These are phyloP conservation scores for Zygogramma bicolorata DNA, from an alignment of 2,888 invertebrate species.

Conservation along the genomic window DNA sequence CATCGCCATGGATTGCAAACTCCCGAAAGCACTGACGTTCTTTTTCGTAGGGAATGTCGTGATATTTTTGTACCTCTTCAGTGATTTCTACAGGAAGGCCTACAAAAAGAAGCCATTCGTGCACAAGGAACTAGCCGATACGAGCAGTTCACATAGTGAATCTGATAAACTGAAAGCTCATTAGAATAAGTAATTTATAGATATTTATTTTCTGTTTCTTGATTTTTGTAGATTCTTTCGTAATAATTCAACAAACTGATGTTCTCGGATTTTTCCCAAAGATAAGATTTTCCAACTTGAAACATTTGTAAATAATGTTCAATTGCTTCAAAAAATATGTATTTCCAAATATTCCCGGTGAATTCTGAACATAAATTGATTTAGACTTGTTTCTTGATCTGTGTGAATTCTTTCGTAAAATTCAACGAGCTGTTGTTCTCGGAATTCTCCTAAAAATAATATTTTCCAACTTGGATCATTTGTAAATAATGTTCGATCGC, in stretches of 20 bases:
- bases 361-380: no score
- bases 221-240: slow-evolving; percentile 10
- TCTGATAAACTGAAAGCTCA: slow-evolving; percentile 27
- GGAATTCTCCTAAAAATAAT: no score
- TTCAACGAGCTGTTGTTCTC: no score
- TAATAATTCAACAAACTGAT: background rate
- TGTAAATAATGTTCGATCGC: no score
- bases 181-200: slow-evolving; percentile 16
- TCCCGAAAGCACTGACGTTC: slow-evolving; percentile 77
- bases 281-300: no score
- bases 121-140: background rate
- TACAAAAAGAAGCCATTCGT: slow-evolving; percentile 48
- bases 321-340: no score
- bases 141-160: background rate
- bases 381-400: no score
- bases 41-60: slow-evolving; percentile 77
- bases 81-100: slow-evolving; percentile 75
- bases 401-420: no score
- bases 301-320: no score
- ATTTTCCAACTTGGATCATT: no score
- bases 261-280: background rate
- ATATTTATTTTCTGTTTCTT: slow-evolving; percentile 26
- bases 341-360: no score
- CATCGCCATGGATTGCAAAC: slow-evolving; percentile 76
- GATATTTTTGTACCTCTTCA: slow-evolving; percentile 83